Percentiles rank a stretch among this genome's conserved stretches.
phyloP scores from a whole-genome alignment of 2,113 vertebrate genomes.

The Tyrannus savana region DNA sequence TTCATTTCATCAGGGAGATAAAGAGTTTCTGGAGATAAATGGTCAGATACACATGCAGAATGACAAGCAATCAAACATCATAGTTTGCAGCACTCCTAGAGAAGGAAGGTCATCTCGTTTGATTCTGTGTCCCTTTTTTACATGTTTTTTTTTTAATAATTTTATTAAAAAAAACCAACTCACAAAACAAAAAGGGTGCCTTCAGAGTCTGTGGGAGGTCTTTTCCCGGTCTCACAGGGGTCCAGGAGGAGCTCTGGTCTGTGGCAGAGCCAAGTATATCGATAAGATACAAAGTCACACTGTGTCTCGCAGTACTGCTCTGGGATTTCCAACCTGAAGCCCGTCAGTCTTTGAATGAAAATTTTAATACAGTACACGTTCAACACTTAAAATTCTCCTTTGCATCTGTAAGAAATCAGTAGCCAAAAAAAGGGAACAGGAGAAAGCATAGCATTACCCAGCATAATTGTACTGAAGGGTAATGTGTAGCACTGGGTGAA shows the following conservation, averaged over 20 bases:
- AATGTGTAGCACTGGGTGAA: background rate
- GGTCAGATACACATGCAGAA: background rate
- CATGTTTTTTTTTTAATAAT: background rate
- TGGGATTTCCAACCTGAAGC: background rate
- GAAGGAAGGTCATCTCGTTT: background rate
- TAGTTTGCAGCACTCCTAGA: background rate
- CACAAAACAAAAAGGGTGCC: background rate
- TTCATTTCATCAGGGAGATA: background rate
- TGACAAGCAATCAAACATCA: background rate
- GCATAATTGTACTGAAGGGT: rapidly evolving
- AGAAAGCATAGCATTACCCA: background rate
- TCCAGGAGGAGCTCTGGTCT: background rate
- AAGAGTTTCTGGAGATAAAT: background rate
- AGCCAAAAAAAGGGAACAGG: background rate
- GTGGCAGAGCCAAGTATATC: background rate
- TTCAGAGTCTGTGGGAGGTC: background rate
- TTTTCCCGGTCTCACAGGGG: background rate
- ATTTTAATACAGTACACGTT: background rate
- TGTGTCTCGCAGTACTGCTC: background rate
- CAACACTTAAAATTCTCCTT: background rate
- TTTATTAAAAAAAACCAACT: background rate
- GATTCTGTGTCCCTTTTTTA: background rate
- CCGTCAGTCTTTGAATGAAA: background rate
- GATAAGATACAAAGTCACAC: background rate
- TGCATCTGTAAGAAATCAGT: background rate